These are phyloP conservation scores for Pyxicephalus adspersus DNA, from an alignment of 2,113 vertebrate species.

Conservation along the genomic window DNA sequence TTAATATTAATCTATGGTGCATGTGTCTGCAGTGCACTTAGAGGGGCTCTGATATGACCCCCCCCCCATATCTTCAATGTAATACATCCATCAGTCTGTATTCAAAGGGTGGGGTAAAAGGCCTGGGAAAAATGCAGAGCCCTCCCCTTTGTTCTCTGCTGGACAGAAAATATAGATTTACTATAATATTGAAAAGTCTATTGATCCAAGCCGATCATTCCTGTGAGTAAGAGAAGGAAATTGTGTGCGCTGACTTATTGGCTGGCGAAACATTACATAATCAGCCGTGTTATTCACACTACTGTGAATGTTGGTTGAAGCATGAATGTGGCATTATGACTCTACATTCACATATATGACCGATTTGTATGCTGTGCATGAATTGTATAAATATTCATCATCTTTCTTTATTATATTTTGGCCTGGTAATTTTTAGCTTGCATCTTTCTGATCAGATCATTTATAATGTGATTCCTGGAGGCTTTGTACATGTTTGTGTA, in stretches of 20 bases:
- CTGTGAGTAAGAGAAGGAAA: background rate
- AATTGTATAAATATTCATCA: background rate
- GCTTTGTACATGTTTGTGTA: too few relatives aligned
- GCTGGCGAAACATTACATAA: constrained; percentile 27
- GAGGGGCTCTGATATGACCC: background rate
- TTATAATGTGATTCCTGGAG: too few relatives aligned
- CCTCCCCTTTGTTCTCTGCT: constrained; percentile 55
- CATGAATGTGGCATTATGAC: constrained; percentile 1
- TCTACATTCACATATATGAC: background rate
- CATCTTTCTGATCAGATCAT: too few relatives aligned
- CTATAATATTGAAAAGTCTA: background rate
- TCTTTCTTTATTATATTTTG: background rate
- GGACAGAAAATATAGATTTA: constrained; percentile 38
- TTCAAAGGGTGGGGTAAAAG: constrained; percentile 49
- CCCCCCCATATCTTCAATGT: constrained; percentile 4
- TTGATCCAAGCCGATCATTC: background rate
- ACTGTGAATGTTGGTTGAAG: background rate
- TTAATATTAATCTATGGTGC: too few relatives aligned
- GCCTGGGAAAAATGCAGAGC: constrained; percentile 39
- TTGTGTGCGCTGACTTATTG: constrained; percentile 7
- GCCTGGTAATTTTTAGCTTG: background rate
- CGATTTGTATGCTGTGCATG: background rate
- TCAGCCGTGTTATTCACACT: constrained; percentile 9
- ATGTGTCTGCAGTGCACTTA: background rate
- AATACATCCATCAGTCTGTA: constrained; percentile 36